These are phyloP conservation scores for Tetheella fluctuosa DNA, from an alignment of 2,888 invertebrate genomes.

Conservation along the genomic window DNA sequence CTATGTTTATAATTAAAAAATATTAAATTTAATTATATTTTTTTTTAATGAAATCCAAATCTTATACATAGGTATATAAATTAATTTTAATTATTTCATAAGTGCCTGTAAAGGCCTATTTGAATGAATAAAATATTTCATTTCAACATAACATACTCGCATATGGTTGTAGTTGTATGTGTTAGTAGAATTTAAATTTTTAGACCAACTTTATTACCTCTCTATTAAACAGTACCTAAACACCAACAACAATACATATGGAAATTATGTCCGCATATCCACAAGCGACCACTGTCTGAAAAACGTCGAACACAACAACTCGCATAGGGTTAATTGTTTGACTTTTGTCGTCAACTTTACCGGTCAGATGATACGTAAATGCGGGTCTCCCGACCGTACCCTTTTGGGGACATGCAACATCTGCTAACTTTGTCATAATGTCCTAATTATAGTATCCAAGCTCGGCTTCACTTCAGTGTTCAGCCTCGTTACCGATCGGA, in stretches of 20 bases:
- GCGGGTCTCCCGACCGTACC: constrained; percentile 39
- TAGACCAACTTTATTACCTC: background rate
- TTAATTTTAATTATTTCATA: too few relatives aligned
- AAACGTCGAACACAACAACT: constrained; percentile 53
- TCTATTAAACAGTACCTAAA: too few relatives aligned
- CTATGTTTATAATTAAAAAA: too few relatives aligned
- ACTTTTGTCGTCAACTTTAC: constrained; percentile 64
- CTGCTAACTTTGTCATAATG: constrained; percentile 40
- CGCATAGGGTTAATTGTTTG: constrained; percentile 68
- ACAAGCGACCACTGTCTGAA: constrained; percentile 48
- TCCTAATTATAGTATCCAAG: constrained; percentile 50
- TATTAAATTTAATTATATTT: too few relatives aligned
- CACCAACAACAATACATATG: constrained; percentile 38
- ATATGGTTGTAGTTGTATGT: too few relatives aligned
- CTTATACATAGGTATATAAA: too few relatives aligned
- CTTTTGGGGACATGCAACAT: constrained; percentile 38
- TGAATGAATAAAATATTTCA: too few relatives aligned
- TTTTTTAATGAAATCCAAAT: too few relatives aligned
- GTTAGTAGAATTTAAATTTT: too few relatives aligned
- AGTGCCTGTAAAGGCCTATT: too few relatives aligned
- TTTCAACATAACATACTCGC: too few relatives aligned
- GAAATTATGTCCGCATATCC: constrained; percentile 41
- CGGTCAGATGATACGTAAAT: constrained; percentile 63
- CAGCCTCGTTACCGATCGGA: constrained; percentile 38
- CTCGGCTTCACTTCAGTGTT: constrained; percentile 25